Evolutionary conservation across 1,140 invertebrate species (phyloP), one percentile per base, ranked within the genome.

Genomic region (Aphis gossypii): DNA sequence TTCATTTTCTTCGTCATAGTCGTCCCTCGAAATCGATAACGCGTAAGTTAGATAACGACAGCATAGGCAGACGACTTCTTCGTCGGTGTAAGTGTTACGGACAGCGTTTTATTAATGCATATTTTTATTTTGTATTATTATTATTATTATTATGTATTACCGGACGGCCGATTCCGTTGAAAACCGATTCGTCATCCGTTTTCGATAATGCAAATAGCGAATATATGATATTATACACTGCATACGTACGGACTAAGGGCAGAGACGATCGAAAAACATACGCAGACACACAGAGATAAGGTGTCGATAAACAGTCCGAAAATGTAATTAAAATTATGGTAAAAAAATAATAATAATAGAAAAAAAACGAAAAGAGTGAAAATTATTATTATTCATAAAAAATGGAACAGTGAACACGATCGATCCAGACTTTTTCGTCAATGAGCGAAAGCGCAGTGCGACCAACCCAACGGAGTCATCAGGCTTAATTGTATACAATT

Each of bases 371-470:
- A 92, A 92, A n/a, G 91, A 92, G 91, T 83, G 25, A 92, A 92
- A 92, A 92, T 92, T 51, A 76, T 84, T 92, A 92, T 82, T 92
- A 92, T 76, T 91, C 68, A 86, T 44, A 46, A 90, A 90, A 82
- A 86, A 93, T 86, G 92, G 92, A 93, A 93, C 92, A 86, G 82
- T 41, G 82, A 93, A 86, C 82, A 86, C 92, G 92, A 93, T 93
- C 92, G 82, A 93, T 93, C 92, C 82, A 23, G 46, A 93, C 82
- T 93, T 93, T 92, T 93, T 86, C 48, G 92, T 93, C 92, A 56
- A 93, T 93, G 92, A 83, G 92, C 48, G 35, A 86, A 93, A 51
- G 20, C 35, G 14, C 92, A 86, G 92, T 93, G 76, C 84, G n/a
- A 41, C 82, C 92, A 93, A 93, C 82, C 44, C n/a, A 38, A 82